Base-by-base conservation (phyloP, 2,888 invertebrate species). In the Chrysolina oricalcia region DNA sequence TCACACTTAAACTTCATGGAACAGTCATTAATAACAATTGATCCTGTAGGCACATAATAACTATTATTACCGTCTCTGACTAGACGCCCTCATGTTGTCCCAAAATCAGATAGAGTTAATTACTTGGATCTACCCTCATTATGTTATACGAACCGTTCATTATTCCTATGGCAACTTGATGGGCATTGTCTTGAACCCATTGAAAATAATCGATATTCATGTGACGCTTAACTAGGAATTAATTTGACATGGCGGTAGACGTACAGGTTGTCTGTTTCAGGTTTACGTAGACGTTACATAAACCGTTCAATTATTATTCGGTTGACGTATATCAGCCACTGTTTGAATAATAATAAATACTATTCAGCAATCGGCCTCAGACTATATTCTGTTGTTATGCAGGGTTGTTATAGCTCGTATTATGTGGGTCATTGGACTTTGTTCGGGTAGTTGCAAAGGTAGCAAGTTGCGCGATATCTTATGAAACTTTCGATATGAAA, bases 231-330 rank as follows among this genome's bases (percentile, higher is more conserved):
- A 63, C 62, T 70, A 21, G 3, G 70, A 27, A 62, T 70, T 27
- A 40, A 19, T 46, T 21, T 40, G 62, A 63, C 48, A 35, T 62
- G 63, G 59, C 63, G 35, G 62, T 41, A 15, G 43, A 62, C 10
- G 23, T 62, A 70, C 70, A 70, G 48, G 63, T 70, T 63, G 70
- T 63, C 70, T 70, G 70, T 70, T 70, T 17, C 70, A 63, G 23
- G 23, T 43, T 21, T 19, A 27, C 27, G 13, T 62, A 11, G 21
- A 70, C 19, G n/a, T 41, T 27, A 70, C 35, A 50, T 50, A 50
- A 50, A n/a, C 50, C 50, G 50, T 4, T 50, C 19, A 19, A 43
- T 50, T 50, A 50, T 50, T 5, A 43, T 43, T 43, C 43, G 15
- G 43, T 43, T 67, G 23, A 21, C 48, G 67, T 40, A 6, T 27